Evolutionary conservation across 2,113 vertebrate species (phyloP).

Genomic region (Sitta europaea): DNA sequence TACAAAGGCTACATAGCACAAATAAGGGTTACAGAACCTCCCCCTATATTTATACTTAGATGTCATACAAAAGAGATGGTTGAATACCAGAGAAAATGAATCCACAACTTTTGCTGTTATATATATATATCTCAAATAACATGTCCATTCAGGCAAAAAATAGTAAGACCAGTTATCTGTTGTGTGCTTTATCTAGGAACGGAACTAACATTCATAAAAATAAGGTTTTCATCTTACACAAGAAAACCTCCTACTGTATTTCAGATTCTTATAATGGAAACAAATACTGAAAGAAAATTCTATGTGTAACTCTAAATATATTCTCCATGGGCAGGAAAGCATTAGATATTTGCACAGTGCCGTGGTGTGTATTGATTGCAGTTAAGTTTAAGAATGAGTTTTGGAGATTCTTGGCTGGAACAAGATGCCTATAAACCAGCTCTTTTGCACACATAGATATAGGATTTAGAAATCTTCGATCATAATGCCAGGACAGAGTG

Average conservation of each 20-base stretch:
- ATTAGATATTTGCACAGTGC: background rate
- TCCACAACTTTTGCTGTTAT: background rate
- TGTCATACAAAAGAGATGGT: background rate
- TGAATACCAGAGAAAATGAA: background rate
- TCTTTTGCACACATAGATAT: background rate
- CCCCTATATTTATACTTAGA: background rate
- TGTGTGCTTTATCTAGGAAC: background rate
- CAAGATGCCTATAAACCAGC: background rate
- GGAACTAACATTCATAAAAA: background rate
- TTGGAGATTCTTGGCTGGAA: background rate
- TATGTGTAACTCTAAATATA: background rate
- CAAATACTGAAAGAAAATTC: background rate
- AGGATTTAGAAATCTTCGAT: background rate
- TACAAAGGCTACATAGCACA: background rate
- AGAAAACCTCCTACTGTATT: background rate
- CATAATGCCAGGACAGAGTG: background rate
- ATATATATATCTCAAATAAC: background rate
- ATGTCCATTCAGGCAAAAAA: background rate
- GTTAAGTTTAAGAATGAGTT: background rate
- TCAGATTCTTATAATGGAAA: background rate
- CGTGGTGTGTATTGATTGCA: background rate
- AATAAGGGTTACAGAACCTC: background rate
- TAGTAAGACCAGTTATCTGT: background rate
- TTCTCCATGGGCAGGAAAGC: background rate
- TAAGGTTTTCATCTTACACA: background rate